Conservation (phyloP, 2,797 vertebrate species). For the Avahi laniger region DNA sequence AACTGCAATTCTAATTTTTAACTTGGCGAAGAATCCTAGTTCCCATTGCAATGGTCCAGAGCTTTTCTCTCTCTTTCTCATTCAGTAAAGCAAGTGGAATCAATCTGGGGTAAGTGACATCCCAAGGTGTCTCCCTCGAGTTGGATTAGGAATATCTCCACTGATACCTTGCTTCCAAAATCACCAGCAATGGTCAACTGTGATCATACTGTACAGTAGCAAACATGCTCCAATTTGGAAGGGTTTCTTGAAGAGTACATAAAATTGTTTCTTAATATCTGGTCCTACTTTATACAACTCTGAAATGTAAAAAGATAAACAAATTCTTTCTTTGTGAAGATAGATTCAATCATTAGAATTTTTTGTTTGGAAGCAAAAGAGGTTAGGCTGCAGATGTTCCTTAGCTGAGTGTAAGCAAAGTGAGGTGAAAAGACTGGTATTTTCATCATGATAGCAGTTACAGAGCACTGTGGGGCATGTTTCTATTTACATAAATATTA, state of each 20-base stretch:
- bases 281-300: not conserved
- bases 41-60: not conserved
- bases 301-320: not conserved
- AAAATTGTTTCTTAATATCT: not conserved
- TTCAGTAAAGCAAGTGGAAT: not conserved
- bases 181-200: not conserved
- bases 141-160: not conserved
- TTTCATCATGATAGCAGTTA: constrained; percentile 44
- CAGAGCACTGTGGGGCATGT: constrained; percentile 39
- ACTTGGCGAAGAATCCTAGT: not conserved
- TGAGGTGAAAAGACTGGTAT: constrained; percentile 40
- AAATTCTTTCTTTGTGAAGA: constrained; percentile 15
- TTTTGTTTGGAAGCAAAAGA: constrained; percentile 50
- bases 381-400: constrained; percentile 20
- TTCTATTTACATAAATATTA: constrained; percentile 67
- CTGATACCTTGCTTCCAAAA: not conserved
- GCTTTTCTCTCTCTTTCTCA: not conserved
- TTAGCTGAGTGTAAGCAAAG: not conserved
- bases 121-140: not conserved
- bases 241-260: not conserved
- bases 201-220: not conserved
- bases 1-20: constrained; percentile 8
- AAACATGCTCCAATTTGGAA: not conserved
- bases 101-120: not conserved
- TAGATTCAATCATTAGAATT: constrained; percentile 43